These are phyloP conservation scores for Nanorana parkeri DNA, from an alignment of 2,113 vertebrate genomes.

Conservation along the genomic window DNA sequence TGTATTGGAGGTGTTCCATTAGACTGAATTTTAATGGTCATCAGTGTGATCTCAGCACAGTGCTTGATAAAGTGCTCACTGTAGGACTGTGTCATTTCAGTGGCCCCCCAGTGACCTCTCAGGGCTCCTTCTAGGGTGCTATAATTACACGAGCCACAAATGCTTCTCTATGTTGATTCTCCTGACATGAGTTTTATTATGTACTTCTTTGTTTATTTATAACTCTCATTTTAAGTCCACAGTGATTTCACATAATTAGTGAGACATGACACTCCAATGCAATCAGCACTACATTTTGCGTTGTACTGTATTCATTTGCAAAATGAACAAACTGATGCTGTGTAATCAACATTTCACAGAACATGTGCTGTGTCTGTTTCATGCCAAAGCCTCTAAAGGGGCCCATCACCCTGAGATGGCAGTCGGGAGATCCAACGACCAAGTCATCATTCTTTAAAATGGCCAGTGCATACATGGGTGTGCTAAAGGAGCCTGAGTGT, in stretches of 20 bases:
- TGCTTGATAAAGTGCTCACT: slow-evolving; percentile 24
- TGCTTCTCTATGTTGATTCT: slow-evolving; percentile 6
- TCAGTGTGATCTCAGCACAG: background rate
- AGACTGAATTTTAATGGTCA: slow-evolving; percentile 11
- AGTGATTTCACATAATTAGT: slow-evolving; percentile 21
- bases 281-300: background rate
- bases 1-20: slow-evolving; percentile 20
- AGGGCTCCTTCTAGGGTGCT: background rate
- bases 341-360: slow-evolving; percentile 21
- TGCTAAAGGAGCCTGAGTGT: no score
- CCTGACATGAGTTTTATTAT: background rate
- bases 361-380: background rate
- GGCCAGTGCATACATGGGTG: no score
- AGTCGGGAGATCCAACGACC: no score
- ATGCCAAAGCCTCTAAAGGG: background rate
- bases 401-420: no score
- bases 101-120: slow-evolving; percentile 8
- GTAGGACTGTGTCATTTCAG: background rate
- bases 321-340: slow-evolving; percentile 12
- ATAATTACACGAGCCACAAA: slow-evolving; percentile 16
- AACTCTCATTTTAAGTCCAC: slow-evolving; percentile 3
- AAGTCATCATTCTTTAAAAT: no score
- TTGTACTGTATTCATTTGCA: slow-evolving; percentile 31
- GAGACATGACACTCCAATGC: background rate
- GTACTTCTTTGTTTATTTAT: background rate